Evolutionary conservation across 2,113 vertebrate genomes (phyloP).

Genomic region (Todiramphus saurophagus): DNA sequence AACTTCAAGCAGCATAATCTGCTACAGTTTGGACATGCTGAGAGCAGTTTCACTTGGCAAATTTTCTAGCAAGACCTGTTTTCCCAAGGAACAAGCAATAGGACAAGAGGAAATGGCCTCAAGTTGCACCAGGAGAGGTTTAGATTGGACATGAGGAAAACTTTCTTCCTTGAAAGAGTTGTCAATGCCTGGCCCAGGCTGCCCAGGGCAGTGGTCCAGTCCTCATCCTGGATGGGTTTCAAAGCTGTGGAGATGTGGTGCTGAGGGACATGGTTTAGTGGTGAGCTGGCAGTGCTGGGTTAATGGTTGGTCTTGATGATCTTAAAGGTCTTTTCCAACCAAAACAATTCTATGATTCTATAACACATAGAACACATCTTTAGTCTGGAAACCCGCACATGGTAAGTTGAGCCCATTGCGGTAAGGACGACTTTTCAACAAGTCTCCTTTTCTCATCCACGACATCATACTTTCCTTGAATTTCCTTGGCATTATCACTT

Average conservation of each 20-base stretch:
- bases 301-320: background rate
- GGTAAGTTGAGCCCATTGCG: background rate
- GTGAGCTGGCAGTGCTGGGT: background rate
- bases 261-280: background rate
- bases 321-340: background rate
- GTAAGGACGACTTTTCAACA: background rate
- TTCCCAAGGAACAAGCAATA: too few species aligned
- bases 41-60: background rate
- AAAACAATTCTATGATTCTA: background rate
- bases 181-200: background rate
- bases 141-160: background rate
- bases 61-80: background rate
- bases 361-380: accelerated
- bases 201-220: background rate
- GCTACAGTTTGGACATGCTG: accelerated
- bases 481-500: background rate
- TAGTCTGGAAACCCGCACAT: background rate
- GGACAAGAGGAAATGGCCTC: too few species aligned
- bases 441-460: background rate
- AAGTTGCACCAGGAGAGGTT: background rate
- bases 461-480: background rate
- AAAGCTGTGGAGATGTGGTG: background rate
- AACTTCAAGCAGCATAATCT: background rate
- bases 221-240: background rate
- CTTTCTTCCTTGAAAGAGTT: background rate